Evolutionary conservation across 1,140 invertebrate species (phyloP).

Genomic region (Papilio helenus): DNA sequence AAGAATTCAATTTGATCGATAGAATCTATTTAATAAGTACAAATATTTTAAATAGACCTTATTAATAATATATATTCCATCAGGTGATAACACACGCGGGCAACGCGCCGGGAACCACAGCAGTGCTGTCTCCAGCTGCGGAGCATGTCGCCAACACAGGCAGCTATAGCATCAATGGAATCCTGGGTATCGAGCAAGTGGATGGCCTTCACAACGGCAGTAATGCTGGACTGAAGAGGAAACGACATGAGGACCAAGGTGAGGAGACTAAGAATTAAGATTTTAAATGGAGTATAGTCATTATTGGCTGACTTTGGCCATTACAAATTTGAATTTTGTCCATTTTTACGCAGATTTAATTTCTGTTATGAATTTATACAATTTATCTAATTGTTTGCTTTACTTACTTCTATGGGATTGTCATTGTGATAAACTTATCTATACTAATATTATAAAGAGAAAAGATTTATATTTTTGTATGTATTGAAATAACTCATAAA

Average conservation of each 20-base stretch:
- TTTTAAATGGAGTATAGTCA: too few relatives aligned
- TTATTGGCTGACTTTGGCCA: too few relatives aligned
- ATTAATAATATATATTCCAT: not conserved
- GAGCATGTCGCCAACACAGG: conserved; percentile 84
- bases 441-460: too few relatives aligned
- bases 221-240: conserved; percentile 71
- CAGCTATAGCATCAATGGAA: conserved; percentile 97
- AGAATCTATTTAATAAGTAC: not conserved
- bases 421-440: too few relatives aligned
- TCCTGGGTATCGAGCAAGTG: conserved; percentile 92
- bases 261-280: not conserved
- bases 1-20: too few relatives aligned
- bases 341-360: too few relatives aligned
- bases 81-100: conserved; percentile 86
- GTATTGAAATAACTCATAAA: too few relatives aligned
- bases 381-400: too few relatives aligned
- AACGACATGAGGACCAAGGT: conserved; percentile 81
- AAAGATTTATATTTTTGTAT: too few relatives aligned
- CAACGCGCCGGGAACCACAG: conserved; percentile 80
- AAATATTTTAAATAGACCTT: not conserved
- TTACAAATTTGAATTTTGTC: too few relatives aligned
- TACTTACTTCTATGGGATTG: too few relatives aligned
- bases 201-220: conserved; percentile 70
- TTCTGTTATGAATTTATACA: too few relatives aligned
- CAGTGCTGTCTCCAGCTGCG: conserved; percentile 83